Evolutionary conservation across 1,140 invertebrate species (phyloP).

Genomic region (Lucilia sericata): DNA sequence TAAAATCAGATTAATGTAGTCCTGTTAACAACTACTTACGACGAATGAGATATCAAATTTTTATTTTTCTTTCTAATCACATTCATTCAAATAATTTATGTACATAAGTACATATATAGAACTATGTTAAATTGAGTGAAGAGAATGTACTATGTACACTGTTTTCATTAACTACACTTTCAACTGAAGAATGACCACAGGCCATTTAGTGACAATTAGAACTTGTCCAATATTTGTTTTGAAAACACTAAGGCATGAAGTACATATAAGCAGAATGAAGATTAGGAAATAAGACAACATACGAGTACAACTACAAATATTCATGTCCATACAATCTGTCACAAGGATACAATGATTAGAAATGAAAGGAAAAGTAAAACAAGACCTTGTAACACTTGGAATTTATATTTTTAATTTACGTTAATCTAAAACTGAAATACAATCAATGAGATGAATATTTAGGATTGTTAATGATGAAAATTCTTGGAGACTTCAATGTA

Average conservation of each 20-base stretch:
- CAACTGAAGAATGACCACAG: not conserved
- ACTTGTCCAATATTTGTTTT: not conserved
- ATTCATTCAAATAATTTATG: no score
- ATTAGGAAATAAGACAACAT: not conserved
- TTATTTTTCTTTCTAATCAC: no score
- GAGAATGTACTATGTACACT: not conserved
- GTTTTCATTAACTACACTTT: constrained; percentile 16
- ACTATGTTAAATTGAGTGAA: no score
- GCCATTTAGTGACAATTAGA: constrained; percentile 10
- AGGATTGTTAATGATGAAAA: not conserved
- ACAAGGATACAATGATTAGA: not conserved
- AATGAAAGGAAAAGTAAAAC: not conserved
- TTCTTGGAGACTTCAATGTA: not conserved
- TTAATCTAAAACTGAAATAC: not conserved
- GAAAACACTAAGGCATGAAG: not conserved
- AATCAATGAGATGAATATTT: no score
- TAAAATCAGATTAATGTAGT: no score
- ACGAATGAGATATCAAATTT: no score
- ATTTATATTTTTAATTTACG: not conserved
- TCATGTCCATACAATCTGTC: not conserved
- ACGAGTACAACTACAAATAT: not conserved
- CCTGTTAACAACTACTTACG: no score
- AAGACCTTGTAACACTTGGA: not conserved
- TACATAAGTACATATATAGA: no score
- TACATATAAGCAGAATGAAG: not conserved